Base-by-base conservation (phyloP, 2,113 vertebrate species). In the Aythya baeri region DNA sequence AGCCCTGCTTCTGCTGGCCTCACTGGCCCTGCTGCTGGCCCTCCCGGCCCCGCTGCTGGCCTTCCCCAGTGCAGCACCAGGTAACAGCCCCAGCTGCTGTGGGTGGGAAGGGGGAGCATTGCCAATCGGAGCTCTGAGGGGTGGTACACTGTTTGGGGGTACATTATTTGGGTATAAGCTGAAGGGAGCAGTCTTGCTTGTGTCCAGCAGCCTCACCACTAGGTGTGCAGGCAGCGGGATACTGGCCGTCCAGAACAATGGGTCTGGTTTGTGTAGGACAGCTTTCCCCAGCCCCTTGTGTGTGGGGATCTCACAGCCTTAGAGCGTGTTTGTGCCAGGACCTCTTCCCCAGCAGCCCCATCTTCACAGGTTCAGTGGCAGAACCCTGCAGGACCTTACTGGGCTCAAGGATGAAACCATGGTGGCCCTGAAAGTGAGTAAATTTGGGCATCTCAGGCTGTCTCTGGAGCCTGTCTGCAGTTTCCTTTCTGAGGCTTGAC, bases 221-320 rank as follows among this genome's bases (percentile, higher is more conserved):
- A n/a, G 1, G 61, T 7, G 32, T 38, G 65, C 38, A 0, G 26
- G 57, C 57, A n/a, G 66, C 4, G 7, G 20, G 44, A 55, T 21
- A 5, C 17, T 3, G 49, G 3, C 29, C 23, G 1, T 17, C 16
- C 11, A 3, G 81, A 26, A 0, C 1, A 27, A 5, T 17, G 59
- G 59, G 44, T 2, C 32, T 29, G 7, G 4, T n/a, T 9, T n/a
- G 29, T 16, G 68, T 12, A 5, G 20, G 46, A 13, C n/a, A 7
- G 26, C 38, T 55, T 22, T 54, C 46, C 21, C 6, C 38, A 17
- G 16, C 3, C 11, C 8, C 4, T 4, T 3, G 0, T 61, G 4
- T 26, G 7, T 4, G 22, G 10, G 8, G 11, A 31, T 76, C 6
- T 83, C 36, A 2, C 11, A 43, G 66, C 17, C 32, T 59, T 6